phyloP scores from a whole-genome alignment of 2,888 invertebrate genomes.

The Germaria angustata region DNA sequence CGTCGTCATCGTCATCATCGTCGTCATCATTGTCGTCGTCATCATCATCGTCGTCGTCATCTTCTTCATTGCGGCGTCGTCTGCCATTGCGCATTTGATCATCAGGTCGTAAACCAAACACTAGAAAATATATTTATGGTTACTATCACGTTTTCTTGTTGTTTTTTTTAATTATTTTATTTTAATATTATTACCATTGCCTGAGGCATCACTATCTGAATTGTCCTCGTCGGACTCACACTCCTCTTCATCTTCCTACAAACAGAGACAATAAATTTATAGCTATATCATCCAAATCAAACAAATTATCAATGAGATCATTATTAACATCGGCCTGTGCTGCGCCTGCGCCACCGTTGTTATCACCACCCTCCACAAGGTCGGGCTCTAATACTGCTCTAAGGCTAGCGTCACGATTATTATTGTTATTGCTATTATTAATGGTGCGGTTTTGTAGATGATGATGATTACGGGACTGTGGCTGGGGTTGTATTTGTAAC shows the following conservation, averaged over 20 bases:
- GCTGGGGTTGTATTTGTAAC: slow-evolving; percentile 62
- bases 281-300: slow-evolving; percentile 67
- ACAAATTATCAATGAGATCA: slow-evolving; percentile 67
- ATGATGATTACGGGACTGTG: slow-evolving; percentile 58
- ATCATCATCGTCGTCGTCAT: slow-evolving; percentile 69
- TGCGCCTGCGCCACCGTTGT: slow-evolving; percentile 57
- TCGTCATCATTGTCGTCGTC: slow-evolving; percentile 70
- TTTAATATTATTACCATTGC: slow-evolving; percentile 72
- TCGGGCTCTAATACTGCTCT: slow-evolving; percentile 54
- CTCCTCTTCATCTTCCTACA: slow-evolving; percentile 84
- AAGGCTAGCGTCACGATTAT: slow-evolving; percentile 60
- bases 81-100: slow-evolving; percentile 66
- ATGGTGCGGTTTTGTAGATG: slow-evolving; percentile 57
- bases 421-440: slow-evolving; percentile 57
- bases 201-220: slow-evolving; percentile 76
- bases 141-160: not conserved
- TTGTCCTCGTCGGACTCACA: slow-evolving; percentile 83
- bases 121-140: slow-evolving; percentile 63
- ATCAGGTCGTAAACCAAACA: slow-evolving; percentile 72
- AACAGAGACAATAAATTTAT: slow-evolving; percentile 75
- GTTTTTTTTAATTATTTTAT: not conserved
- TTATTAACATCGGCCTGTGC: slow-evolving; percentile 62
- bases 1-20: slow-evolving; percentile 70
- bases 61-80: slow-evolving; percentile 60
- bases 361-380: slow-evolving; percentile 27